Conservation (phyloP, 1,140 invertebrate genomes). For the Elymnias hypermnestra region DNA sequence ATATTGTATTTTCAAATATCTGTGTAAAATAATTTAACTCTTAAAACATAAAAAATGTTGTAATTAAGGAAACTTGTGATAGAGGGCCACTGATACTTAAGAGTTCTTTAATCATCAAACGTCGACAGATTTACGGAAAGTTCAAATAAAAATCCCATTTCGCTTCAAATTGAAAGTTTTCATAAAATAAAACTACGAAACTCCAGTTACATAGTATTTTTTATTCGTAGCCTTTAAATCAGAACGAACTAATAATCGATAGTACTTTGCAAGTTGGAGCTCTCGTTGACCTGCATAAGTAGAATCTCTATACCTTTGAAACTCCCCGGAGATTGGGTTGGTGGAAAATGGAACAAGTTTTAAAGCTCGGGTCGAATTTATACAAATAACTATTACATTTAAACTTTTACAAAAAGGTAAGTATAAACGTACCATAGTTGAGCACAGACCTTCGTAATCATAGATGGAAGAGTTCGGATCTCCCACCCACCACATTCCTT, state of each 20-base stretch:
- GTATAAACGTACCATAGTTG: too few species aligned
- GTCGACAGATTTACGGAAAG: too few species aligned
- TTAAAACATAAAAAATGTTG: too few species aligned
- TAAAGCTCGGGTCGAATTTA: slow-evolving; percentile 19
- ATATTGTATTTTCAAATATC: too few species aligned
- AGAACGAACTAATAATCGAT: slow-evolving; percentile 23
- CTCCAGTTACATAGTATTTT: slow-evolving; percentile 2
- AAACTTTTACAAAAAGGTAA: slow-evolving; percentile 6
- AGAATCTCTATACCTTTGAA: slow-evolving; percentile 19
- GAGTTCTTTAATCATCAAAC: too few species aligned
- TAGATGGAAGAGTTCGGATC: too few species aligned
- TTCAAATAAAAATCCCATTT: background rate
- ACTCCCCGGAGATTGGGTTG: slow-evolving; percentile 21
- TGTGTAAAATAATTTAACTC: too few species aligned
- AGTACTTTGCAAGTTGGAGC: slow-evolving; percentile 22
- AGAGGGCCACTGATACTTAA: too few species aligned
- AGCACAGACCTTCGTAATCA: background rate
- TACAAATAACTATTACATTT: slow-evolving; percentile 12
- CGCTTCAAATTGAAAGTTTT: too few species aligned
- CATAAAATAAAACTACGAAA: too few species aligned
- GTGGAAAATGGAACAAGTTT: slow-evolving; percentile 19
- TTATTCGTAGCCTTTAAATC: slow-evolving; percentile 14
- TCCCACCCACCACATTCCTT: too few species aligned
- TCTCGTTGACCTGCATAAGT: slow-evolving; percentile 22
- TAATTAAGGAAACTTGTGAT: too few species aligned